phyloP scores from a whole-genome alignment of 2,797 vertebrate genomes.

The Danio albolineatus region DNA sequence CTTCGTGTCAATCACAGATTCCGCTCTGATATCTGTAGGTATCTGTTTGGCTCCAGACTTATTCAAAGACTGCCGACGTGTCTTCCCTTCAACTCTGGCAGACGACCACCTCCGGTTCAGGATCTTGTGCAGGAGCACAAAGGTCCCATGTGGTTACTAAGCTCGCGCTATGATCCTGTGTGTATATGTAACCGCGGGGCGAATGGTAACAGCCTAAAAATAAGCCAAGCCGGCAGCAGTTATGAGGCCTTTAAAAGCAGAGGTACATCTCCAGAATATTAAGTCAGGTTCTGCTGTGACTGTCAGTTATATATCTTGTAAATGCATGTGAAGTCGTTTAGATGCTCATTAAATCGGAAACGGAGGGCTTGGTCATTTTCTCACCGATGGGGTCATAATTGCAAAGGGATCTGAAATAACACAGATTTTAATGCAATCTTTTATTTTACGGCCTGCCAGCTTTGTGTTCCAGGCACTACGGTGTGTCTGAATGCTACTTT shows the following conservation, averaged over 20 bases:
- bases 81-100: slow-evolving; percentile 24
- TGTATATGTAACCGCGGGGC: slow-evolving; percentile 36
- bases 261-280: slow-evolving; percentile 45
- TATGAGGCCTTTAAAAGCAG: slow-evolving; percentile 52
- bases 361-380: slow-evolving; percentile 24
- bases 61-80: slow-evolving; percentile 32
- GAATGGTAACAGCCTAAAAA: slow-evolving; percentile 43
- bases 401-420: slow-evolving; percentile 39
- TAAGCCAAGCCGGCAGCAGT: slow-evolving; percentile 45
- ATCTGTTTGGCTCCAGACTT: slow-evolving; percentile 15
- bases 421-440: slow-evolving; percentile 16
- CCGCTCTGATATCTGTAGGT: slow-evolving; percentile 19
- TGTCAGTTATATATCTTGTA: slow-evolving; percentile 29
- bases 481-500: not conserved
- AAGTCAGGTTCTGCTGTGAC: slow-evolving; percentile 25
- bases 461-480: not conserved
- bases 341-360: slow-evolving; percentile 18
- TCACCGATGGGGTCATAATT: slow-evolving; percentile 22
- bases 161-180: slow-evolving; percentile 48
- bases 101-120: slow-evolving; percentile 34
- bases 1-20: slow-evolving; percentile 3
- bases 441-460: slow-evolving; percentile 14
- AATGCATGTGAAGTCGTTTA: slow-evolving; percentile 39
- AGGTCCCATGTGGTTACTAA: slow-evolving; percentile 50
- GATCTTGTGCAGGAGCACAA: slow-evolving; percentile 25